These are phyloP conservation scores for Mesorhabditis spiculigera DNA, from an alignment of 2,888 invertebrate species.

Conservation along the genomic window DNA sequence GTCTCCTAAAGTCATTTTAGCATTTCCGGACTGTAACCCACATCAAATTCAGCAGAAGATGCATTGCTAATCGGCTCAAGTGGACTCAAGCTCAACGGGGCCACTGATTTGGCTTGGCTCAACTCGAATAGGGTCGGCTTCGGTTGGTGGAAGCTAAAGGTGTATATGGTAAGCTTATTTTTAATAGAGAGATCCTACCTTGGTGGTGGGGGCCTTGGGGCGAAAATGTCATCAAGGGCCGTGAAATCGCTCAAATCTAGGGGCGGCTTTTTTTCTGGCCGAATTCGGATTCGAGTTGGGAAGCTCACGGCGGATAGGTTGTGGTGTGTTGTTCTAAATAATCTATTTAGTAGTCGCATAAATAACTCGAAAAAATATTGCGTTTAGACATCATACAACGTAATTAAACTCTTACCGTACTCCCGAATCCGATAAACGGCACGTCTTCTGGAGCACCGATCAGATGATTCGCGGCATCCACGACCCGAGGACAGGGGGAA, in stretches of 20 bases:
- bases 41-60: constrained; percentile 2
- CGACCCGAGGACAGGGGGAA: background rate
- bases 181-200: background rate
- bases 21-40: background rate
- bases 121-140: background rate
- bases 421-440: background rate
- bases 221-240: background rate
- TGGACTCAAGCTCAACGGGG: background rate
- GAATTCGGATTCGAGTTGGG: background rate
- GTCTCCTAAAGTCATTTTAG: background rate
- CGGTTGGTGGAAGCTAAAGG: constrained; percentile 2
- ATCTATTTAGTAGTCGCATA: too few relatives aligned
- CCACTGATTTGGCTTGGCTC: background rate
- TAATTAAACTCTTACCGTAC: background rate
- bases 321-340: background rate
- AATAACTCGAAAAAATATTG: too few relatives aligned
- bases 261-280: background rate
- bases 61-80: constrained; percentile 2
- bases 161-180: too few relatives aligned
- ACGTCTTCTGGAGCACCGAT: background rate
- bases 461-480: background rate
- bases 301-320: background rate
- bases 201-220: background rate
- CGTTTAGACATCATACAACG: too few relatives aligned
- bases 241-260: background rate